Evolutionary conservation across 2,113 vertebrate genomes (phyloP), one percentile per base, ranked within the genome.

Genomic region (Ailurus styani): DNA sequence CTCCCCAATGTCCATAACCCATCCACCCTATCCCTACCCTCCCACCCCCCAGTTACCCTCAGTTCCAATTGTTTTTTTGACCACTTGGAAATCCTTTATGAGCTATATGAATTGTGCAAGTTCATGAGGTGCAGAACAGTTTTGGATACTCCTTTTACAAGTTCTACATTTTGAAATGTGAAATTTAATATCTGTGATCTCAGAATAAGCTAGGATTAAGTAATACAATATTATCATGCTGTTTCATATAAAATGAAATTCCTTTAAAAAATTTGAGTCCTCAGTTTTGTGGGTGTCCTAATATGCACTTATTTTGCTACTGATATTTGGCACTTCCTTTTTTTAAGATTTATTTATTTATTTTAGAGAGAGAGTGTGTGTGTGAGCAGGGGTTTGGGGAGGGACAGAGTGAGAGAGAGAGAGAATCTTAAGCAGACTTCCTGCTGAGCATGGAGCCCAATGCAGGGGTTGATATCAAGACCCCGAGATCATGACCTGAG

Each of bases 101-200:
- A 78, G 45, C 20, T 79, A 4, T 23, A 84, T 64, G 45, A 60
- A 66, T 23, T 68, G 72, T 18, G 14, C 14, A 60, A 47, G 40
- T n/a, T 70, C 8, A 14, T 42, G 7, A 91, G 57, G 42, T 77
- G 4, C 7, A 93, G 73, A 52, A 52, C 23, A 50, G 31, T 45
- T 91, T 93, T 88, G 25, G 12, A 34, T 6, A 0, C 21, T 87
- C 12, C 29, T 93, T 83, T 75, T 47, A 8, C 23, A 95, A 68
- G 64, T n/a, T 93, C 52, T 78, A 73, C 34, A 73, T 95, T 95
- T 79, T 87, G 50, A 87, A 95, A 72, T 77, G 14, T 87, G 37
- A 34, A 54, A 40, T 55, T 95, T 90, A 21, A 85, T 75, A 87
- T 47, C 50, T 87, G 11, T 13, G 21, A n/a, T 93, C 45, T 83